Evolutionary conservation across 1,140 invertebrate genomes (phyloP), one percentile per base, ranked within the genome.

Genomic region (Drosophila nebulosa): DNA sequence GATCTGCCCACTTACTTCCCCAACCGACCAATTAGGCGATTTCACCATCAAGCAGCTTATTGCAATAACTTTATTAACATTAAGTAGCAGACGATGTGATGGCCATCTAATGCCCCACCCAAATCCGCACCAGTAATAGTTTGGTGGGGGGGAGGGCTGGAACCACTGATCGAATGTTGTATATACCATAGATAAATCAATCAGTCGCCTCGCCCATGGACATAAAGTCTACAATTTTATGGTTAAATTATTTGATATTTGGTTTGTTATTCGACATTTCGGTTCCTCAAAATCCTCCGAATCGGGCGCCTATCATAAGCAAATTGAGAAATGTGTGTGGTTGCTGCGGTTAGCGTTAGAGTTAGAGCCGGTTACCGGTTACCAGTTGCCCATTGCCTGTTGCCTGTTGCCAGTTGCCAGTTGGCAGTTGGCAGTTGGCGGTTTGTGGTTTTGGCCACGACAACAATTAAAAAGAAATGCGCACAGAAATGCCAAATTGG

Each of bases 401-500:
- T n/a, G n/a, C n/a, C n/a, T n/a, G n/a, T n/a, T n/a, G n/a, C n/a
- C n/a, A n/a, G n/a, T n/a, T n/a, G n/a, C n/a, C n/a, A n/a, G n/a
- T n/a, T n/a, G n/a, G n/a, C n/a, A n/a, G n/a, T n/a, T n/a, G n/a
- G n/a, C n/a, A 35, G 55, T 42, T 78, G 57, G 50, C 46, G 32
- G 57, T 67, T 56, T 56, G 24, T 27, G 56, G 58, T 14, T 64
- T 61, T 62, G 61, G 64, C 30, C 50, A 39, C 18, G 64, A 53
- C 76, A 78, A 83, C 79, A 83, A 79, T 83, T 83, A 84, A 84
- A 78, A 65, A 70, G 75, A 83, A 83, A 83, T 83, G 79, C 64
- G 64, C 75, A 69, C 52, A 69, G 79, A 63, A 79, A 76, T 83
- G 78, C 68, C 78, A 80, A 46, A 80, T 76, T 80, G 79, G 75